Percentiles rank a stretch among this genome's conserved stretches.
Conservation (phyloP, 2,888 invertebrate species). For the Nomada ferruginata region DNA sequence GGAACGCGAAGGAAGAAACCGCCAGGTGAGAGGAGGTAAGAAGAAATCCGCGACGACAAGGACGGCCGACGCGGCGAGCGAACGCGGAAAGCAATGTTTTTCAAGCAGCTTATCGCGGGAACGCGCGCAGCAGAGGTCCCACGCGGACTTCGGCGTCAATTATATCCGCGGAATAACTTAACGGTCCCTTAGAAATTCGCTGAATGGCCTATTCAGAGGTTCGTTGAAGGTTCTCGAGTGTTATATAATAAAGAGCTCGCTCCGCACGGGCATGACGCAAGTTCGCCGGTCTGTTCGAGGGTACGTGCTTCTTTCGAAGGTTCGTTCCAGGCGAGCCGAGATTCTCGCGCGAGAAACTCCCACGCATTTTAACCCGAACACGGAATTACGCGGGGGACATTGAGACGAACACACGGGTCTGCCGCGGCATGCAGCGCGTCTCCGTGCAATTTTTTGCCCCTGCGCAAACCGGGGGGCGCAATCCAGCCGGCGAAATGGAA, state of each 20-base stretch:
- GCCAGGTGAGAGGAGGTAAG: not conserved
- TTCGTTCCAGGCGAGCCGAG: no score
- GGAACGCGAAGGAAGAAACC: constrained; percentile 3
- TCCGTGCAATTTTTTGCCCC: no score
- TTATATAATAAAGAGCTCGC: constrained; percentile 83
- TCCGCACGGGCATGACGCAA: constrained; percentile 78
- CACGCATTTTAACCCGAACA: no score
- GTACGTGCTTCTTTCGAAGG: constrained; percentile 28
- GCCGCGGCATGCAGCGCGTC: no score
- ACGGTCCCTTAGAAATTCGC: constrained; percentile 82
- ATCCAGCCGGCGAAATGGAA: no score
- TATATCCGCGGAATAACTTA: constrained; percentile 84
- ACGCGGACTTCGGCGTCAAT: constrained; percentile 81
- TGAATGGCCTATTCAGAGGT: constrained; percentile 83
- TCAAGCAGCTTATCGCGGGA: constrained; percentile 77
- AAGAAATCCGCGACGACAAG: constrained; percentile 36
- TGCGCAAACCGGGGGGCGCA: no score
- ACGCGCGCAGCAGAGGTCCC: constrained; percentile 75
- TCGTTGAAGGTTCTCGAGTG: constrained; percentile 82
- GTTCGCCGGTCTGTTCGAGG: constrained; percentile 52
- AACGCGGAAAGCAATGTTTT: constrained; percentile 69
- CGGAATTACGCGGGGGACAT: no score
- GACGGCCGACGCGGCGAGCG: constrained; percentile 48
- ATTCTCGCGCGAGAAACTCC: no score
- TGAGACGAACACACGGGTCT: no score